Base-by-base conservation (phyloP, 2,888 invertebrate species). In the Spodoptera exigua region DNA sequence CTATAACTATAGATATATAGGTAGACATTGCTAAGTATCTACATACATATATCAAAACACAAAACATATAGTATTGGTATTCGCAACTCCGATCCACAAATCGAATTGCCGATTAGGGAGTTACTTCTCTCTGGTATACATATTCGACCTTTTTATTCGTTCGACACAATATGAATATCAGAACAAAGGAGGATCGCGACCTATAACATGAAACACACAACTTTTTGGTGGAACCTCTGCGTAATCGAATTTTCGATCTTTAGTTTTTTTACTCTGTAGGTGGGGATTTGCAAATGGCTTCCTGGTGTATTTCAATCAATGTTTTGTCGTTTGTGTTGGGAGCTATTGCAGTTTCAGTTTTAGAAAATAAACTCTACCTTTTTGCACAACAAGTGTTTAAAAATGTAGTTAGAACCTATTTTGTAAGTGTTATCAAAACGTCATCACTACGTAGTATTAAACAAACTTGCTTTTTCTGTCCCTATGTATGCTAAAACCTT, bases 31-130 rank as follows among this genome's bases (percentile, higher is more conserved):
- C 10, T 11, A 32, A 41, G 12, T 48, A 34, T 32, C 10, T 32
- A 35, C 12, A 34, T 14, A 45, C 11, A 32, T 3, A 13, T 37
- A 36, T 49, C 36, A 34, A 48, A 49, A 13, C 44, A 9, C n/a
- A 57, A 74, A 55, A 53, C 35, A 54, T 54, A 39, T 43, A 39
- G 32, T 60, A 60, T 51, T 34, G 17, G n/a, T 49, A 53, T 58
- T 53, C 48, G 60, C 18, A 58, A 55, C 57, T 63, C 27, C 21
- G 27, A 46, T 13, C 62, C 32, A 53, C 47, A 53, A 62, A 68
- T 68, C 34, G 52, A 74, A 71, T 70, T 58, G 55, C 47, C 46
- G 45, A 49, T 56, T 55, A 35, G 74, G 60, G 64, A 74, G 52
- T 55, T 58, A 40, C 46, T 54, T 60, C 16, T 34, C 32, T 12